These are phyloP conservation scores for Molossus alvarezi DNA, from an alignment of 2,797 vertebrate genomes.

Conservation along the genomic window DNA sequence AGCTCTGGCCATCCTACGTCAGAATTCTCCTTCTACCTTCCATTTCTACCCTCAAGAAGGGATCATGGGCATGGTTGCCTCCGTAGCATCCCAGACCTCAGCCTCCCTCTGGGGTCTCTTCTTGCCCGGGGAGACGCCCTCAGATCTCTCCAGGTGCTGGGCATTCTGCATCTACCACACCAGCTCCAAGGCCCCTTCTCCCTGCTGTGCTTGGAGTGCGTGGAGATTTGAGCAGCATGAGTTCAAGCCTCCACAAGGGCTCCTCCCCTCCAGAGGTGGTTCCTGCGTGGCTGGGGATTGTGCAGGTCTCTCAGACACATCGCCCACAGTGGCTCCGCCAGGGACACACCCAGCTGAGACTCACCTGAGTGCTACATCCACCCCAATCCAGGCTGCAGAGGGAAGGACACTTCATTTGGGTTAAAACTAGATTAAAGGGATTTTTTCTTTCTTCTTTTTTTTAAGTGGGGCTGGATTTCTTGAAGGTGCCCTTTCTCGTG, in stretches of 20 bases:
- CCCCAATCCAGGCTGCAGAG: slow-evolving; percentile 60
- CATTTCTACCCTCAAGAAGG: not conserved
- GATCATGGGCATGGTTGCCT: not conserved
- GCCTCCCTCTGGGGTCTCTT: not conserved
- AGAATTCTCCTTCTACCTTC: not conserved
- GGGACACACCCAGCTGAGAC: slow-evolving; percentile 32
- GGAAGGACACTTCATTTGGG: slow-evolving; percentile 72
- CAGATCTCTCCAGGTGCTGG: not conserved
- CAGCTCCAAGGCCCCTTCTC: not conserved
- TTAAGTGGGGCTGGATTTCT: slow-evolving; percentile 23
- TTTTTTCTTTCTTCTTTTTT: not conserved
- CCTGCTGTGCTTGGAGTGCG: not conserved
- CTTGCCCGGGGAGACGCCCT: not conserved
- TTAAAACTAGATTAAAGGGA: slow-evolving; percentile 70
- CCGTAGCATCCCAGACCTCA: not conserved
- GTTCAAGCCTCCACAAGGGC: not conserved
- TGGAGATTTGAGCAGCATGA: not conserved
- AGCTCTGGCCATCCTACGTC: not conserved
- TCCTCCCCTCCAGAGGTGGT: not conserved
- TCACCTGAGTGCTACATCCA: slow-evolving; percentile 58
- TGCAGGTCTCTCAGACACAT: not conserved
- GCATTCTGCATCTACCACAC: not conserved
- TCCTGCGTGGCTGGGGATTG: not conserved
- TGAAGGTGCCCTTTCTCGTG: slow-evolving; percentile 74
- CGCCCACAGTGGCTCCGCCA: not conserved